Evolutionary conservation across 2,797 vertebrate genomes (phyloP), one percentile per base, ranked within the genome.

Genomic region (Smutsia temminckii): DNA sequence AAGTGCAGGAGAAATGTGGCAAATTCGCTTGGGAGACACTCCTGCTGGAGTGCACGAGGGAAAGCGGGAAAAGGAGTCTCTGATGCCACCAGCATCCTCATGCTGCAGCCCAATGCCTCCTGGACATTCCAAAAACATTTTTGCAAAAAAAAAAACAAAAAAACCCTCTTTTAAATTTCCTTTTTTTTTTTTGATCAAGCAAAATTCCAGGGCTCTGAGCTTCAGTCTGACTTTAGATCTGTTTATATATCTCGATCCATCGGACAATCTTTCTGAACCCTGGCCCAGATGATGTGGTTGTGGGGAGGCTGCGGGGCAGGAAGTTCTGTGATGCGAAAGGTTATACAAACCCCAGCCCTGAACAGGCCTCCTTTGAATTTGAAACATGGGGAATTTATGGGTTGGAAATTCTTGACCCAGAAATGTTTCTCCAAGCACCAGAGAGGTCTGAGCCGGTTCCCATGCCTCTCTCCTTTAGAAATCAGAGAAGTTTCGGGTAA

Each of bases 341-440:
- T 92, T n/a, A 55, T 32, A 40, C 79, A 13, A 29, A 78, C 74
- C 59, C 78, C 59, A 2, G 53, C 66, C 84, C 79, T 16, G 8
- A 8, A 0, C 81, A 14, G 59, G 61, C 83, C 91, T 95, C 89
- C 79, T 61, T 29, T 8, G 85, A 84, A 40, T n/a, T 1, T 18
- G 23, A 78, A 64, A 37, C 42, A 0, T 0, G 8, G 53, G n/a
- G 29, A 34, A 14, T 57, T 87, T 89, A 63, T 27, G 7, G 74
- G 57, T 3, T 64, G 75, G 83, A 80, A 72, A 95, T 66, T 85
- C 83, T 75, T 75, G 69, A 64, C 89, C 93, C 74, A 89, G 86
- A 93, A 75, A 80, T 27, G 68, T 71, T 80, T 88, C 91, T 78
- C 27, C 34, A 29, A 53, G 72, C 3, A 1, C 42, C 71, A 29